Evolutionary conservation across 2,888 invertebrate species (phyloP), one percentile per base, ranked within the genome.

Genomic region (Bellardia bayeri): DNA sequence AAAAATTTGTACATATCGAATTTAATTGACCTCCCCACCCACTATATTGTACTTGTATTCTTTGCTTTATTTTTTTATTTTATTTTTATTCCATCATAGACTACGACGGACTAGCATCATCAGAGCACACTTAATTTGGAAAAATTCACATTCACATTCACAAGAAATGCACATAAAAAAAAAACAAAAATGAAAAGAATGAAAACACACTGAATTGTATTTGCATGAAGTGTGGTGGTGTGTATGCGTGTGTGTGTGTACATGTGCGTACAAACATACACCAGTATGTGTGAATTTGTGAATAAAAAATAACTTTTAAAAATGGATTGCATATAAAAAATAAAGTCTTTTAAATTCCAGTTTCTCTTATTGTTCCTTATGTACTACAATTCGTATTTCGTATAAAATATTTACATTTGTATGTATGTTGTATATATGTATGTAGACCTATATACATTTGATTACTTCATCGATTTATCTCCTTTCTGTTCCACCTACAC

Each of bases 21-120:
- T 82, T 82, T 82, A 82, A 76, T 76, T 82, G 76, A 82, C 82
- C 82, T 82, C 82, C 82, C 69, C 82, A 76, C 69, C 82, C 82
- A 82, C 82, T 54, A 51, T 23, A 63, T 54, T 37, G n/a, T 54
- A 71, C 33, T 30, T 51, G 33, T 54, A n/a, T 54, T 54, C 33
- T 71, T 37, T n/a, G 45, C 45, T 51, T 54, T 71, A 16, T 69
- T 23, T 45, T 42, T 61, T 33, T 61, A 54, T 33, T 71, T 51
- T 71, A 71, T 71, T 71, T 71, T 54, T 37, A 54, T 71, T 71
- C 37, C 54, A 71, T 54, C 37, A 33, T 16, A 51, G 37, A 54
- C 71, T 71, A 54, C 16, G 54, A 8, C 16, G 9, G 54, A 54
- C 71, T 37, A 54, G 13, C 54, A 54, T 33, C 51, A 69, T 33